Evolutionary conservation across 2,888 invertebrate species (phyloP).

Genomic region (Cepaea hortensis): DNA sequence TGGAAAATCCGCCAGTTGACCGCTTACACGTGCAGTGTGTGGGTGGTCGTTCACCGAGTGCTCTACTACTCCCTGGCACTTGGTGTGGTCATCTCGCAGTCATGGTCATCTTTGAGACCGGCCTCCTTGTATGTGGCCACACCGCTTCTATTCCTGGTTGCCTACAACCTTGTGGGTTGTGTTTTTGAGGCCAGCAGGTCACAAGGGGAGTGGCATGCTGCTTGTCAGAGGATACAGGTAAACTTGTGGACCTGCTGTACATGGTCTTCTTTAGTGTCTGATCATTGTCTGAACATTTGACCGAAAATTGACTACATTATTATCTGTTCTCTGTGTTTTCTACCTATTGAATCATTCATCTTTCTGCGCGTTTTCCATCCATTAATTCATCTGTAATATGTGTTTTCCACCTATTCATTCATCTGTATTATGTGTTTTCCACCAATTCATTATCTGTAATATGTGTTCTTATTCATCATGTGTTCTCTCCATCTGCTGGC

Average conservation of each 20-base stretch:
- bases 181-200: conserved; percentile 48
- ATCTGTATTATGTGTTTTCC: no score
- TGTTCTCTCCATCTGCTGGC: no score
- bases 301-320: neutral
- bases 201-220: conserved; percentile 32
- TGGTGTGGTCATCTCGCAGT: conserved; percentile 23
- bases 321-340: neutral
- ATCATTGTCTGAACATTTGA: neutral
- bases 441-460: no score
- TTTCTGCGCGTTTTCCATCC: neutral
- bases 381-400: no score
- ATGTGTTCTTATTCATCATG: no score
- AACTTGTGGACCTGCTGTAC: neutral
- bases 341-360: neutral
- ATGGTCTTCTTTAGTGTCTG: neutral
- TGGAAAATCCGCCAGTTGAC: conserved; percentile 15
- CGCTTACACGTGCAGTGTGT: conserved; percentile 49
- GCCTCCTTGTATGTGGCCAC: conserved; percentile 41
- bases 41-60: conserved; percentile 47
- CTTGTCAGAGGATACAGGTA: conserved; percentile 45
- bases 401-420: no score
- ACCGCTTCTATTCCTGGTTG: conserved; percentile 49
- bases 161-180: conserved; percentile 51
- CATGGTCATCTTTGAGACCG: conserved; percentile 37
- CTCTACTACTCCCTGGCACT: conserved; percentile 43